phyloP scores from a whole-genome alignment of 1,140 invertebrate species.

The Bombus superbus region DNA sequence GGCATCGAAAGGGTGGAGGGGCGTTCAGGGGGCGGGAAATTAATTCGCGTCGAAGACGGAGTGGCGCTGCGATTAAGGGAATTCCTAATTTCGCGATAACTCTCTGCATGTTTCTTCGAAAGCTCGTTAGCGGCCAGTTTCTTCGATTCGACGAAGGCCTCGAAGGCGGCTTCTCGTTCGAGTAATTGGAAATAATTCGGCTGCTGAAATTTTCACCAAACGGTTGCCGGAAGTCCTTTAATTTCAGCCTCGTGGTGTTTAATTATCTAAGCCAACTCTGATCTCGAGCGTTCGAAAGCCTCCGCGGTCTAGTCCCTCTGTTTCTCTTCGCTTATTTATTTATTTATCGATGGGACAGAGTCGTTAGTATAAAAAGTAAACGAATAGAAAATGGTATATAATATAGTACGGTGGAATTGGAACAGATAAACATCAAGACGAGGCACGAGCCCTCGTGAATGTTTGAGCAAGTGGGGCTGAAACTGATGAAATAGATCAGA shows the following conservation, averaged over 20 bases:
- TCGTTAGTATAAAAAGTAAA: too few species aligned
- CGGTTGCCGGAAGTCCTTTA: background rate
- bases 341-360: background rate
- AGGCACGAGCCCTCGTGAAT: too few species aligned
- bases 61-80: background rate
- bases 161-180: background rate
- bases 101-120: background rate
- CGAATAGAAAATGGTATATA: too few species aligned
- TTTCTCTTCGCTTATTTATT: background rate
- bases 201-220: constrained; percentile 4
- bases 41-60: background rate
- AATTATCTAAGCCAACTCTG: constrained; percentile 9
- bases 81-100: background rate
- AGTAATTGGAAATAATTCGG: background rate
- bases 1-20: background rate
- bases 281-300: background rate
- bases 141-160: background rate
- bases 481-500: too few species aligned
- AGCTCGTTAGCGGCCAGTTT: background rate
- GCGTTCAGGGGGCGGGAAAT: background rate
- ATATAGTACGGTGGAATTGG: too few species aligned
- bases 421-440: too few species aligned
- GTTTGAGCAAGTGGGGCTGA: too few species aligned
- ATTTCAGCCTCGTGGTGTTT: background rate
- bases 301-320: background rate